Percentiles rank a stretch among this genome's conserved stretches.
phyloP scores from a whole-genome alignment of 2,888 invertebrate species.

The Agriotes lineatus region DNA sequence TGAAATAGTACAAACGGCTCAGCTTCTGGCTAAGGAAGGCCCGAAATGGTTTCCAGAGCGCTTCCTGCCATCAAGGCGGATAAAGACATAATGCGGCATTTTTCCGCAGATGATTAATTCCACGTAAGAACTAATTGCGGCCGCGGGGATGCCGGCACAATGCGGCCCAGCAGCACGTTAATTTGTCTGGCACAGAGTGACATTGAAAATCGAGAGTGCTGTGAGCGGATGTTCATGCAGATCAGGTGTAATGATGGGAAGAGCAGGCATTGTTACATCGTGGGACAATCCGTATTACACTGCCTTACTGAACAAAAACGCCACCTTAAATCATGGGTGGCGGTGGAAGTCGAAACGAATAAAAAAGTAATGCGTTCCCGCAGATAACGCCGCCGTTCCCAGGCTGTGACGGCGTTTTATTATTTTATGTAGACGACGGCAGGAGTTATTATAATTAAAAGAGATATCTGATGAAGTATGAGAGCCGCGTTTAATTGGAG shows the following conservation, averaged over 20 bases:
- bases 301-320: conserved; percentile 66
- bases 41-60: no score
- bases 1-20: no score
- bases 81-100: not conserved
- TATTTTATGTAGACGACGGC: conserved; percentile 54
- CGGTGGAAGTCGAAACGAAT: conserved; percentile 54
- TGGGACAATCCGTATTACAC: conserved; percentile 66
- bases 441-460: conserved; percentile 62
- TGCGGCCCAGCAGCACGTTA: conserved; percentile 47
- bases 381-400: conserved; percentile 51
- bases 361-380: conserved; percentile 54
- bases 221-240: conserved; percentile 66
- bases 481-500: conserved; percentile 58
- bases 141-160: not conserved
- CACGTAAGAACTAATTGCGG: conserved; percentile 22
- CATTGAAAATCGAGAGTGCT: conserved; percentile 67
- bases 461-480: conserved; percentile 62
- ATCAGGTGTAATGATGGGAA: conserved; percentile 68
- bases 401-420: conserved; percentile 58
- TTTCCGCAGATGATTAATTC: conserved; percentile 26
- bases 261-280: conserved; percentile 63
- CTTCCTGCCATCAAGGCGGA: no score
- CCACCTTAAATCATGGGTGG: conserved; percentile 61
- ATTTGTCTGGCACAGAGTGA: conserved; percentile 59
- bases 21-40: no score